Base-by-base conservation (phyloP, 2,888 invertebrate genomes). In the Byasa hedistus region DNA sequence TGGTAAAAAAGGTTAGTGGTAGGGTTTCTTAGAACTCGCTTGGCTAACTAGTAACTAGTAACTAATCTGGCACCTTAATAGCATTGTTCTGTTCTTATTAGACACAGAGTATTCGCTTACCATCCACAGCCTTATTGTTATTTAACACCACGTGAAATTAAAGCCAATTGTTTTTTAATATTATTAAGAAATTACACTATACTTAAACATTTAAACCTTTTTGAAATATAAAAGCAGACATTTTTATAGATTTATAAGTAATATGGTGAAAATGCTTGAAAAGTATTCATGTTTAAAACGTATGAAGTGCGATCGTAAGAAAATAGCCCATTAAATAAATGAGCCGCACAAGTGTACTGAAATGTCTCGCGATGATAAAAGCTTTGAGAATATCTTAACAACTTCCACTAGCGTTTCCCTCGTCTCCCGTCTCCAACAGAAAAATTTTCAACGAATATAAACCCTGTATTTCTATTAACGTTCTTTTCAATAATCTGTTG, bases 261-360 rank as follows among this genome's bases (percentile, higher is more conserved):
- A 21, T 12, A 12, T 22, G 10, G 32, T 32, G 22, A 10, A 22
- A 22, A 52, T 10, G 52, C 22, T 52, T 21, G 52, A 21, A 52
- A 1, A 21, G 8, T 17, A 24, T 55, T 15, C 39, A 24, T 44
- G 22, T 55, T 39, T 61, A 23, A 22, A 55, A 39, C 24, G 39
- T 55, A 61, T 23, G 39, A 55, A 55, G 24, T 54, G 21, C 21
- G 39, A 22, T 61, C 61, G 23, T 52, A 55, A 19, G 36, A 61
- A 61, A 36, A 55, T 55, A 36, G 61, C 39, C 56, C 62, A 62
- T 62, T 62, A 62, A 62, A 57, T 56, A 56, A 62, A 62, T 62
- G 56, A 62, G 56, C 39, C 56, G 39, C 56, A 44, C 55, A 17
- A 62, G 56, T 56, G 55, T 62, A 55, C 55, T 55, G 61, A 55